Conservation (phyloP, 2,113 vertebrate genomes). For the Trichechus manatus region DNA sequence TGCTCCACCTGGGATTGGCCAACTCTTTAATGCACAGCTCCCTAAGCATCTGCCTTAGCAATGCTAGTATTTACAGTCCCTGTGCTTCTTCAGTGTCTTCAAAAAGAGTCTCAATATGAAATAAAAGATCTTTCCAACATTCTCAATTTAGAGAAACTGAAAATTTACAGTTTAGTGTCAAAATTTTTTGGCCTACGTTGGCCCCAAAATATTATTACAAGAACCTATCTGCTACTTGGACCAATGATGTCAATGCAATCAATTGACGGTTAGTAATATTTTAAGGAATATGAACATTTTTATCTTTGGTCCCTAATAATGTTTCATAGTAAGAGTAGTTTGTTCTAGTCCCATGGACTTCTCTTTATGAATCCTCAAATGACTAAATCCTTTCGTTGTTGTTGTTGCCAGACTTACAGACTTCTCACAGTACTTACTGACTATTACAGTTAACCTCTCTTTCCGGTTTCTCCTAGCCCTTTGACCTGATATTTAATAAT, state of each 20-base stretch:
- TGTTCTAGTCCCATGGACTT: neutral
- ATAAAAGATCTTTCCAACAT: neutral
- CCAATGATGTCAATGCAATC: neutral
- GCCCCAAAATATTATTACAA: neutral
- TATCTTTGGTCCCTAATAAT: neutral
- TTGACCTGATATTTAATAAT: neutral
- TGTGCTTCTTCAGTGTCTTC: neutral
- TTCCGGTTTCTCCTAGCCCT: accelerated
- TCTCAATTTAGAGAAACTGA: neutral
- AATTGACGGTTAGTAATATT: neutral
- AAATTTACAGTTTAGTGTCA: neutral
- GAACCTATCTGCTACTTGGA: neutral
- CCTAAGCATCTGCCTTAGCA: neutral
- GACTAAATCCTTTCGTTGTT: neutral
- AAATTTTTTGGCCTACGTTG: neutral
- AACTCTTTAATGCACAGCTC: constrained; percentile 55
- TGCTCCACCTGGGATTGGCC: constrained; percentile 13
- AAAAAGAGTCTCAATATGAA: neutral
- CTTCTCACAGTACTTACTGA: neutral
- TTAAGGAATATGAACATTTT: neutral
- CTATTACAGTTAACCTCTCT: neutral
- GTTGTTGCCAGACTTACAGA: neutral
- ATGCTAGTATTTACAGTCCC: neutral
- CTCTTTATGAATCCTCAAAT: neutral
- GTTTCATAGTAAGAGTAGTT: neutral